Evolutionary conservation across 2,888 invertebrate genomes (phyloP).

Genomic region (Nymphalis polychloros): DNA sequence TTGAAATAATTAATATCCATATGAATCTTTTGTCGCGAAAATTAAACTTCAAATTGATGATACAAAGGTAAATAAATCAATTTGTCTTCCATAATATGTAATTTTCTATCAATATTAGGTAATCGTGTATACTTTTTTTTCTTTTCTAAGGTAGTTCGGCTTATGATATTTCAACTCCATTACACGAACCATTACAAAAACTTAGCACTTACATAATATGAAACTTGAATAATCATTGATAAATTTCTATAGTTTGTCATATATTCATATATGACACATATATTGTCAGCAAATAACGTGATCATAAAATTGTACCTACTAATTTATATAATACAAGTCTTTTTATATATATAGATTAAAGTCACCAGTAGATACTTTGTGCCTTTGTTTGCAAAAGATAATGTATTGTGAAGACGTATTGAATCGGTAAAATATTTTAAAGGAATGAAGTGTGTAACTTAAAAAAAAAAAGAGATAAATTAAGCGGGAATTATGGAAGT

Average conservation of each 20-base stretch:
- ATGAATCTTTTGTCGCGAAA: neutral
- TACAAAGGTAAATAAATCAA: slow-evolving; percentile 42
- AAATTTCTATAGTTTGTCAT: neutral
- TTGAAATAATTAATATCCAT: no score
- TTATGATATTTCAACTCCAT: no score
- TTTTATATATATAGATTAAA: no score
- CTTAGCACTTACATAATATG: no score
- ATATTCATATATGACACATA: no score
- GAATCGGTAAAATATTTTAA: neutral
- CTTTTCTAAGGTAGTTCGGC: neutral
- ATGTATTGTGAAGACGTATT: neutral
- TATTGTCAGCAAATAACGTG: slow-evolving; percentile 4
- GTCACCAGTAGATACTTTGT: slow-evolving; percentile 7
- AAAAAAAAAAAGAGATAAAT: neutral
- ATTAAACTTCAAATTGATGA: slow-evolving; percentile 17
- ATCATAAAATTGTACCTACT: neutral
- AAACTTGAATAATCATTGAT: neutral
- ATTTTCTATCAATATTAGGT: slow-evolving; percentile 3
- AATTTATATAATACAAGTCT: slow-evolving; percentile 2
- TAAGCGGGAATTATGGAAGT: neutral
- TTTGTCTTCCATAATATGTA: slow-evolving; percentile 59
- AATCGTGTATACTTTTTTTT: neutral
- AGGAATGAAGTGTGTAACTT: neutral
- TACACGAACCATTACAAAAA: no score
- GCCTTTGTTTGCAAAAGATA: slow-evolving; percentile 17